These are phyloP conservation scores for Cromileptes altivelis DNA, from an alignment of 2,113 vertebrate species.

Conservation along the genomic window DNA sequence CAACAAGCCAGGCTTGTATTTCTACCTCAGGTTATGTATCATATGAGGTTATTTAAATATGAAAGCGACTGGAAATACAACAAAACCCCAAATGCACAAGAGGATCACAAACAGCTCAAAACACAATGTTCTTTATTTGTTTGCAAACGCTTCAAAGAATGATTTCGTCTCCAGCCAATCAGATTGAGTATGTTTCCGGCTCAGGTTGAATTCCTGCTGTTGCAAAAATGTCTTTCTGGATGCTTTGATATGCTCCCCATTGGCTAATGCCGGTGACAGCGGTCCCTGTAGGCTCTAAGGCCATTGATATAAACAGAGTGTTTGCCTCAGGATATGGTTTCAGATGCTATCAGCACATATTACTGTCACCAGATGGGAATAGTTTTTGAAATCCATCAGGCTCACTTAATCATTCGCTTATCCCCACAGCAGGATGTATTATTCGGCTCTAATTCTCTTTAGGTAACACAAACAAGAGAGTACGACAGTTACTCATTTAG, in stretches of 20 bases:
- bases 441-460: constrained; percentile 36
- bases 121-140: constrained; percentile 26
- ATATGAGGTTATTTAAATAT: constrained; percentile 55
- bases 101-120: constrained; percentile 32
- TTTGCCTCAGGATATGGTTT: constrained; percentile 52
- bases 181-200: constrained; percentile 14
- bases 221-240: constrained; percentile 23
- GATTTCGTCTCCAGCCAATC: constrained; percentile 4
- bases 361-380: constrained; percentile 36
- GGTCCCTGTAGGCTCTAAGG: constrained; percentile 33
- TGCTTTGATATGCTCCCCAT: constrained; percentile 35
- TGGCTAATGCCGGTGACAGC: constrained; percentile 24
- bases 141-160: constrained; percentile 41
- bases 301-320: constrained; percentile 54
- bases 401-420: constrained; percentile 50
- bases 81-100: constrained; percentile 17
- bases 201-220: constrained; percentile 48
- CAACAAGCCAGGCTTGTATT: constrained; percentile 49
- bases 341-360: constrained; percentile 56
- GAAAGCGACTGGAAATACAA: constrained; percentile 46
- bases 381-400: constrained; percentile 63
- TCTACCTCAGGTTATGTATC: constrained; percentile 73
- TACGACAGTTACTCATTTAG: constrained; percentile 42
- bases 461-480: constrained; percentile 47
- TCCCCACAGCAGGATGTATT: constrained; percentile 35